phyloP scores from a whole-genome alignment of 2,888 invertebrate species.

The Allygus modestus region DNA sequence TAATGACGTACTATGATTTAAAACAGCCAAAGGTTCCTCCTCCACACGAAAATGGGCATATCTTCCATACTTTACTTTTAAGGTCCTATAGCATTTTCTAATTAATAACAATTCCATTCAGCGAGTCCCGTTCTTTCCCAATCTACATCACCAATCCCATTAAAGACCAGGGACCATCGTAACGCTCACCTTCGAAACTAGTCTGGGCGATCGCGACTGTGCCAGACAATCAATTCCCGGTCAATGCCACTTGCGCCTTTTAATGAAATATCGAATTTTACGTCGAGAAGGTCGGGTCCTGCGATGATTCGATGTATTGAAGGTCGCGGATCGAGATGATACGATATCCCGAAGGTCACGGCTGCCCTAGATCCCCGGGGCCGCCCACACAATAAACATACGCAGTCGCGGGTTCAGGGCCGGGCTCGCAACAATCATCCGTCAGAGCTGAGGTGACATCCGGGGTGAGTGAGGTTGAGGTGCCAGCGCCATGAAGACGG shows the following conservation, averaged over 20 bases:
- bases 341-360: constrained; percentile 15
- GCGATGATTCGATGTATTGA: constrained; percentile 33
- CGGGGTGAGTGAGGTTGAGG: constrained; percentile 11
- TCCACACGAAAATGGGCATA: too few species aligned
- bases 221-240: not conserved
- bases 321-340: constrained; percentile 38
- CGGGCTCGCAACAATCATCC: not conserved
- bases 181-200: too few species aligned
- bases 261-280: constrained; percentile 16
- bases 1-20: too few species aligned
- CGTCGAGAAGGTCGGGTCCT: too few species aligned
- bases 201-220: too few species aligned
- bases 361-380: not conserved
- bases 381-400: constrained; percentile 17
- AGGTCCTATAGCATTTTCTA: too few species aligned
- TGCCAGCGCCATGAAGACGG: not conserved
- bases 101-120: too few species aligned
- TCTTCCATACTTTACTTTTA: too few species aligned
- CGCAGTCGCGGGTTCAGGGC: constrained; percentile 18
- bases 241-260: constrained; percentile 17
- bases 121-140: too few species aligned
- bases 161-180: too few species aligned
- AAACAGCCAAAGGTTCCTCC: too few species aligned
- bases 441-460: constrained; percentile 5
- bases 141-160: too few species aligned